Percentiles rank a stretch among this genome's conserved stretches.
Evolutionary conservation across 2,797 vertebrate species (phyloP).

Genomic region (Remorina albescens): DNA sequence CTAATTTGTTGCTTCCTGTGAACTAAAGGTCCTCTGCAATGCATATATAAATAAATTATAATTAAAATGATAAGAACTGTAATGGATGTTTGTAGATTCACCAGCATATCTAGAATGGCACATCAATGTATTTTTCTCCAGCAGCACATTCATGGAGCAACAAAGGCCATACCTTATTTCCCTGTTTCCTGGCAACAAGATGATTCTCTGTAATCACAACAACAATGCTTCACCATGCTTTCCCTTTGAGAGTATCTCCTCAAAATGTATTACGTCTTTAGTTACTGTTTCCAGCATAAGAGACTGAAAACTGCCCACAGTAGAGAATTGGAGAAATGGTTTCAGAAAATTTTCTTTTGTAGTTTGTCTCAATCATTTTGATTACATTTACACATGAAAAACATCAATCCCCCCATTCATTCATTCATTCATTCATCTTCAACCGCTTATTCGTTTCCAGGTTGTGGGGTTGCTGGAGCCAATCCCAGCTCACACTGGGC

Average conservation of each 20-base stretch:
- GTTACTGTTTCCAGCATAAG: not conserved
- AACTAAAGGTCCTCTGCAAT: not conserved
- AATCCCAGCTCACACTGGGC: too few species aligned
- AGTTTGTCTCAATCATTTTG: too few species aligned
- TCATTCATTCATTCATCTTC: too few species aligned
- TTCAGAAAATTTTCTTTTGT: conserved; percentile 39
- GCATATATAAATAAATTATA: not conserved
- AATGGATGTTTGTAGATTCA: not conserved
- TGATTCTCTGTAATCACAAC: conserved; percentile 20
- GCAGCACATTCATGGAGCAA: not conserved
- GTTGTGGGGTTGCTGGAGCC: too few species aligned
- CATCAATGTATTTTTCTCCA: not conserved
- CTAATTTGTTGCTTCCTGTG: not conserved
- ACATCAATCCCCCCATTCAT: too few species aligned
- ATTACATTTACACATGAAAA: too few species aligned
- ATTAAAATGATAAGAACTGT: not conserved
- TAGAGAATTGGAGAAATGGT: not conserved
- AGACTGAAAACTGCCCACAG: not conserved
- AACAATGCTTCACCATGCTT: not conserved
- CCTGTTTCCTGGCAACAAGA: conserved; percentile 9
- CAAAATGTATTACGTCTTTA: not conserved
- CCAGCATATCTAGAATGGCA: not conserved
- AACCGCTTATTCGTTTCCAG: too few species aligned
- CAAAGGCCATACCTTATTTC: not conserved
- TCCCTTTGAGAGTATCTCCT: not conserved